Conservation (phyloP, 2,797 vertebrate genomes). For the Typhlichthys subterraneus region DNA sequence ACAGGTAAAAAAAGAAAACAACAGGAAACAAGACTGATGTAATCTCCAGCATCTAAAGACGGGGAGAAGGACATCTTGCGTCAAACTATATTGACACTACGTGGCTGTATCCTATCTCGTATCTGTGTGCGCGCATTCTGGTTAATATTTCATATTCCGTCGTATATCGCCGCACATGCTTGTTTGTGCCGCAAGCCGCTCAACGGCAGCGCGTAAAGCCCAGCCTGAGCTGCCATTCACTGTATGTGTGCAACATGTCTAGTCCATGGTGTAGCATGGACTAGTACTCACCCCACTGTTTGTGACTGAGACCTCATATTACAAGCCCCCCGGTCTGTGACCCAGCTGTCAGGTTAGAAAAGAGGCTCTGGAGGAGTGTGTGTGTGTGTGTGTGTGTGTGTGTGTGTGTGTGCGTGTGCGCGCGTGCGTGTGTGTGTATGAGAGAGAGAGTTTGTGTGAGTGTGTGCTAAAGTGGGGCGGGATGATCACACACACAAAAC, state of each 20-base stretch:
- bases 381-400: slow-evolving; percentile 1
- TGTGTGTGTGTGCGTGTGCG: slow-evolving; percentile 5
- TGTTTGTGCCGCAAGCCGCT: slow-evolving; percentile 9
- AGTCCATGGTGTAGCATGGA: slow-evolving; percentile 18
- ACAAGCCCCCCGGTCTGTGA: slow-evolving; percentile 23
- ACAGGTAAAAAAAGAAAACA: background rate
- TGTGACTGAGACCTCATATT: slow-evolving; percentile 51
- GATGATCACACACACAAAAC: slow-evolving; percentile 31
- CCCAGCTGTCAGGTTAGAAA: slow-evolving; percentile 41
- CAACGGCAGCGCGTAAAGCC: background rate
- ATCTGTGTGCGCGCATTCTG: slow-evolving; percentile 16
- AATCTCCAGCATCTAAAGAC: slow-evolving; percentile 5
- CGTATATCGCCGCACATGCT: slow-evolving; percentile 13
- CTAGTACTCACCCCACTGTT: slow-evolving; percentile 33
- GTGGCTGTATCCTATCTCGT: slow-evolving; percentile 25
- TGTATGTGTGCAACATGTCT: background rate
- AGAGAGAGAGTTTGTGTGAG: background rate
- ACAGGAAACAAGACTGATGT: slow-evolving; percentile 17
- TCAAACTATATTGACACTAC: slow-evolving; percentile 25
- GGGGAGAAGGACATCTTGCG: slow-evolving; percentile 6
- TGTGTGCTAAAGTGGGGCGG: background rate
- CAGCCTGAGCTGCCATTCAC: background rate
- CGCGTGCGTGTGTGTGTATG: slow-evolving; percentile 1
- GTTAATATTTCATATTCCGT: background rate
- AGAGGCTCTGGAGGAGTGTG: slow-evolving; percentile 27